Conservation (phyloP, 2,113 vertebrate genomes). For the Chloropsis cyanopogon region DNA sequence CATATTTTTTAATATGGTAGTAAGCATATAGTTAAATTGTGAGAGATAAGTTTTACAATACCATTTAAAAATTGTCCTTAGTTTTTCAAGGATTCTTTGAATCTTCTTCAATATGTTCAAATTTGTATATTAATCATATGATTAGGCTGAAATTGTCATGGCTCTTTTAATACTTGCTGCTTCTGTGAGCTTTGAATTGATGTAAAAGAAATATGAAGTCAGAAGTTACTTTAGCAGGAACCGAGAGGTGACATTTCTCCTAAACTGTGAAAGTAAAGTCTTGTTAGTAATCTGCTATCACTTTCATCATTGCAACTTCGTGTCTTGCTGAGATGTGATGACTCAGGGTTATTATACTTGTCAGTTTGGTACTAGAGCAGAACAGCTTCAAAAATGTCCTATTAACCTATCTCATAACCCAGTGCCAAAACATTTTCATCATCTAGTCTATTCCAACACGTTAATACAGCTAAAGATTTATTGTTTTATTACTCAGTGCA, state of each 20-base stretch:
- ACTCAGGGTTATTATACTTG: slow-evolving; percentile 11
- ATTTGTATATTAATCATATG: neutral
- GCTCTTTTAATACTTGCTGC: neutral
- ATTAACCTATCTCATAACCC: slow-evolving; percentile 49
- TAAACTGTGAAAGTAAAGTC: neutral
- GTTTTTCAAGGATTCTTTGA: neutral
- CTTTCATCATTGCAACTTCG: neutral
- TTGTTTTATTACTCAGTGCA: neutral
- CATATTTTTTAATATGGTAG: neutral
- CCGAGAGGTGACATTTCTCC: neutral
- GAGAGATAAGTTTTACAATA: neutral
- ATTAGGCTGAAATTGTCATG: neutral
- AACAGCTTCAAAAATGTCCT: slow-evolving; percentile 46
- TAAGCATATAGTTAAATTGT: neutral
- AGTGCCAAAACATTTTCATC: slow-evolving; percentile 12
- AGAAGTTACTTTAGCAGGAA: neutral
- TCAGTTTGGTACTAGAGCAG: slow-evolving; percentile 24
- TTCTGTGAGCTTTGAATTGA: neutral
- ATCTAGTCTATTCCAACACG: neutral
- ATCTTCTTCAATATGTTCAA: neutral
- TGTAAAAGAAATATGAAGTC: neutral
- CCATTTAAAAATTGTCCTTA: neutral
- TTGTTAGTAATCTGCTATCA: neutral
- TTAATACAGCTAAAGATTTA: slow-evolving; percentile 40
- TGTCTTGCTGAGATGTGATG: neutral